phyloP scores from a whole-genome alignment of 2,797 vertebrate species.

The Pipistrellus nathusii region DNA sequence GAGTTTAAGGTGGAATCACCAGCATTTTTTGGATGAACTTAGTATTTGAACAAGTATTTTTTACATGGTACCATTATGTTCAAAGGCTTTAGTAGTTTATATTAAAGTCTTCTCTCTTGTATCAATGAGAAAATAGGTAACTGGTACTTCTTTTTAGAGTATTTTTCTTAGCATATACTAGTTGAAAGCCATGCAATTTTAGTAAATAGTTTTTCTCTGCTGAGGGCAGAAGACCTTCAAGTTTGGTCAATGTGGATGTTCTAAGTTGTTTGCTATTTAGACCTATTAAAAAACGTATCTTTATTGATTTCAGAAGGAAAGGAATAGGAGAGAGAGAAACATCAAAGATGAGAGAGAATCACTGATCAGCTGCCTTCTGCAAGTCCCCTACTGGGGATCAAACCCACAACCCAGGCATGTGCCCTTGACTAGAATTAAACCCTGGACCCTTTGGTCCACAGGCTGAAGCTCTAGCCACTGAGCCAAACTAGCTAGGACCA shows the following conservation, averaged over 20 bases:
- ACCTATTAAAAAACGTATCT: not conserved
- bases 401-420: too few species aligned
- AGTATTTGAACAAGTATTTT: constrained; percentile 27
- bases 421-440: too few species aligned
- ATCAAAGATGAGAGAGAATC: too few species aligned
- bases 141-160: not conserved
- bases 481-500: too few species aligned
- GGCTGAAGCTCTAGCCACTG: too few species aligned
- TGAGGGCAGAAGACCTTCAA: not conserved
- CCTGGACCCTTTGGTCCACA: too few species aligned
- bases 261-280: constrained; percentile 1
- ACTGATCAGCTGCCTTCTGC: too few species aligned
- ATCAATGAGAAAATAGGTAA: not conserved
- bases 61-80: not conserved
- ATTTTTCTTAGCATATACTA: not conserved
- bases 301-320: too few species aligned
- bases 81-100: not conserved
- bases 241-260: not conserved
- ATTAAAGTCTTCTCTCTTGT: not conserved
- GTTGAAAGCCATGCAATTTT: not conserved
- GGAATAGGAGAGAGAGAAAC: too few species aligned
- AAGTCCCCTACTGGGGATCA: too few species aligned
- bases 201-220: constrained; percentile 13
- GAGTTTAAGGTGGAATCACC: constrained; percentile 28
- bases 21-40: not conserved